Evolutionary conservation across 2,797 vertebrate species (phyloP).

Genomic region (Enteromius argenteus): DNA sequence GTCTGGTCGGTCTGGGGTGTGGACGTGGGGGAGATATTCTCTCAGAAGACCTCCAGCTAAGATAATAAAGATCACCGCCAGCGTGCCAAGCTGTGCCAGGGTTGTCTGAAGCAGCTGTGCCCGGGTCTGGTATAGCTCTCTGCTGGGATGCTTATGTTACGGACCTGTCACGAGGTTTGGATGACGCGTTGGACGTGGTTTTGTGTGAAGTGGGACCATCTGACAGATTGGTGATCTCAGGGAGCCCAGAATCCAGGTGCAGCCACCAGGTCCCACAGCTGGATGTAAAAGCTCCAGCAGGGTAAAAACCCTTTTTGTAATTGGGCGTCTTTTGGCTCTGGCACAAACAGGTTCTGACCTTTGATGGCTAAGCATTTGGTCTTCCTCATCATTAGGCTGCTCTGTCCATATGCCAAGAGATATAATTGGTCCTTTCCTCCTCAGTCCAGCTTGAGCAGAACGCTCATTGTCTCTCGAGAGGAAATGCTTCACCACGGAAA

Average conservation of each 20-base stretch:
- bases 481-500: constrained; percentile 5
- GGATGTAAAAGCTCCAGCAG: constrained; percentile 65
- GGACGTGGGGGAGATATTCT: constrained; percentile 40
- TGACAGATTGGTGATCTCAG: constrained; percentile 67
- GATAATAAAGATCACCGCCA: constrained; percentile 51
- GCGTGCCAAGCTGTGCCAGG: constrained; percentile 53
- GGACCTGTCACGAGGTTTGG: constrained; percentile 50
- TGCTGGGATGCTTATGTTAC: constrained; percentile 65
- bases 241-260: constrained; percentile 69
- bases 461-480: constrained; percentile 65
- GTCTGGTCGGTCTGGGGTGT: constrained; percentile 46
- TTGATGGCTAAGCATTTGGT: constrained; percentile 76
- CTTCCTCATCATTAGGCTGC: constrained; percentile 72
- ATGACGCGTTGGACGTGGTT: constrained; percentile 24
- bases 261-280: constrained; percentile 62
- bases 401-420: constrained; percentile 77
- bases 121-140: constrained; percentile 45
- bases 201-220: constrained; percentile 48
- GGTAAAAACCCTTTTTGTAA: constrained; percentile 70
- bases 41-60: constrained; percentile 57
- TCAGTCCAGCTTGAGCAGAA: constrained; percentile 63
- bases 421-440: constrained; percentile 75
- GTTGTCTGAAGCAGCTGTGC: constrained; percentile 57
- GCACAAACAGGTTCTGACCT: constrained; percentile 70
- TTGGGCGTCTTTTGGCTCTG: constrained; percentile 72